Base-by-base conservation (phyloP, 2,113 vertebrate genomes). In the Vicugna pacos region DNA sequence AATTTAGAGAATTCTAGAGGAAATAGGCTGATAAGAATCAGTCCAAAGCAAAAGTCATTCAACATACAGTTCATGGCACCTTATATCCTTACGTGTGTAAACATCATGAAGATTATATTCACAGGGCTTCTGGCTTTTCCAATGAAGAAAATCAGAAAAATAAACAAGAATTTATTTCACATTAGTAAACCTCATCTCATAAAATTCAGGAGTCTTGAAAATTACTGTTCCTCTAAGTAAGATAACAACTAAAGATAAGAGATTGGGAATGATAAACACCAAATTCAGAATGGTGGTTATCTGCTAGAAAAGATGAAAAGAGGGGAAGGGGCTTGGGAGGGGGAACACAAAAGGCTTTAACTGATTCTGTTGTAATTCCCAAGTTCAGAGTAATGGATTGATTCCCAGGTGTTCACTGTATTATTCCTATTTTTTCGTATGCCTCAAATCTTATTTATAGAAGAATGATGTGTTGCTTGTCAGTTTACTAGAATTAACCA, bases 11-110 rank as follows among this genome's bases (percentile, higher is more conserved):
- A 50, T 84, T 50, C 60, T 50, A 69, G 15, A 91, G 50, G 77
- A 94, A 89, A 87, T 60, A 82, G 82, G 13, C 48, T 85, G 32
- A 19, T 56, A 62, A 80, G 32, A 95, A 85, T 85, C 38, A 73
- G 35, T 28, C 58, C 64, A 92, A 96, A 91, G 30, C 42, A 83
- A 77, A 83, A 79, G 30, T 81, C 67, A 81, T 80, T 73, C 13
- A 82, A 83, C 35, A 82, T 24, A 86, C 15, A 77, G 42, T 70
- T 89, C 8, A 38, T 28, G 42, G 79, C 30, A 85, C 89, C 76
- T 81, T 94, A 79, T 52, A 80, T 8, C 50, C n/a, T 93, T 46
- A 64, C 14, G 73, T 96, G 77, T 60, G 32, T 60, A 60, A 87
- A 8, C 50, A 90, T 6, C 32, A 84, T 54, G 8, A 80, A 89